These are phyloP conservation scores for Hestina assimilis DNA, from an alignment of 1,140 invertebrate species.

Conservation along the genomic window DNA sequence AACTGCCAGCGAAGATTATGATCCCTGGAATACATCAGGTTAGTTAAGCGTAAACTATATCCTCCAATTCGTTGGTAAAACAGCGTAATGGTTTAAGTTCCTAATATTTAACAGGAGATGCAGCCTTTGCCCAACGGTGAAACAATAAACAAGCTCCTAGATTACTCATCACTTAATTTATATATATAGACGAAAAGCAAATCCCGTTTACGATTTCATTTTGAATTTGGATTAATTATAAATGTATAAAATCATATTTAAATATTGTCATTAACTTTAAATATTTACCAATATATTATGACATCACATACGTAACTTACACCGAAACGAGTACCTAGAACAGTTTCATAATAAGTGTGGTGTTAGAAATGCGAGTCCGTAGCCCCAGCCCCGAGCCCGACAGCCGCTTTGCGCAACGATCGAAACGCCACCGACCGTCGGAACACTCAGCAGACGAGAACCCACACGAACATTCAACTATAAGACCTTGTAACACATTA, in stretches of 20 bases:
- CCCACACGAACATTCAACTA: background rate
- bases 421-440: conserved; percentile 2
- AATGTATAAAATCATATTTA: background rate
- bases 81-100: too few species aligned
- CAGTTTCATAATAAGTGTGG: conserved; percentile 37
- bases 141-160: too few species aligned
- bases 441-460: conserved; percentile 6
- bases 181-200: too few species aligned
- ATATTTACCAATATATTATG: conserved; percentile 11
- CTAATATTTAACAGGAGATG: too few species aligned
- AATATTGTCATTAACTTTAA: background rate
- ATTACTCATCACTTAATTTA: too few species aligned
- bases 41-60: too few species aligned
- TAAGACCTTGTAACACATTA: conserved; percentile 21
- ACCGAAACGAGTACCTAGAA: conserved; percentile 29
- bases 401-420: conserved; percentile 25
- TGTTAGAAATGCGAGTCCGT: conserved; percentile 34
- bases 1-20: too few species aligned
- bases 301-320: conserved; percentile 31
- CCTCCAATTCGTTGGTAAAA: too few species aligned
- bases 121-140: too few species aligned
- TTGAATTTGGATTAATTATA: background rate
- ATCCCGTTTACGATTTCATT: too few species aligned
- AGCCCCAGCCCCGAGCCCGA: background rate
- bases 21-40: too few species aligned